phyloP scores from a whole-genome alignment of 2,888 invertebrate genomes.

The Pseudococcus longispinus region DNA sequence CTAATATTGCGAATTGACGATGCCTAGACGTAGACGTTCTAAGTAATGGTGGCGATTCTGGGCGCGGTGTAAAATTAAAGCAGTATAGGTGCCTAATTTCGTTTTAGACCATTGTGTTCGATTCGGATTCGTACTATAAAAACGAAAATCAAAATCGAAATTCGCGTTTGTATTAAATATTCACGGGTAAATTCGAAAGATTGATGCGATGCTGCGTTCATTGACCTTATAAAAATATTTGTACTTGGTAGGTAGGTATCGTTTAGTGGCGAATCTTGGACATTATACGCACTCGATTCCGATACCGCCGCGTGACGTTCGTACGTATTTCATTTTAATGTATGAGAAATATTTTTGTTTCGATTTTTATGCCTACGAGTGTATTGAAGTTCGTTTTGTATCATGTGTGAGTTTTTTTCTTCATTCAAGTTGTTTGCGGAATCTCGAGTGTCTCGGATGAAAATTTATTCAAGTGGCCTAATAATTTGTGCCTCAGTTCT shows the following conservation, averaged over 20 bases:
- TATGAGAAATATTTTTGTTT: neutral
- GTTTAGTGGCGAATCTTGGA: neutral
- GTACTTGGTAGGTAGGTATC: neutral
- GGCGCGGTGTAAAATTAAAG: neutral
- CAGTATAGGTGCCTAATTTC: neutral
- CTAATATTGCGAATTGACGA: neutral
- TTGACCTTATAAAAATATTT: neutral
- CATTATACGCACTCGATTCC: neutral
- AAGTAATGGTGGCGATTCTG: neutral
- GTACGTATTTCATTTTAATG: neutral
- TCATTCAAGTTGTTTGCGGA: neutral
- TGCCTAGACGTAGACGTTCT: neutral
- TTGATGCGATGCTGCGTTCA: neutral
- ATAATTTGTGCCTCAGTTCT: no score
- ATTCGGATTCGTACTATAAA: neutral
- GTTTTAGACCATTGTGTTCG: neutral
- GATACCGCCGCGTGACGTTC: slow-evolving; percentile 9
- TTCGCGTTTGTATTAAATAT: neutral
- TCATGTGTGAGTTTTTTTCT: neutral
- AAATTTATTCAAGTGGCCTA: neutral
- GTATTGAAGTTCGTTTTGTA: neutral
- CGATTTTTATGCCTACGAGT: neutral
- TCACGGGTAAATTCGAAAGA: neutral
- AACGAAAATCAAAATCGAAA: neutral
- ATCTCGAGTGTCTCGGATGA: neutral